Base-by-base conservation (phyloP, 2,797 vertebrate species). In the Tadarida brasiliensis region DNA sequence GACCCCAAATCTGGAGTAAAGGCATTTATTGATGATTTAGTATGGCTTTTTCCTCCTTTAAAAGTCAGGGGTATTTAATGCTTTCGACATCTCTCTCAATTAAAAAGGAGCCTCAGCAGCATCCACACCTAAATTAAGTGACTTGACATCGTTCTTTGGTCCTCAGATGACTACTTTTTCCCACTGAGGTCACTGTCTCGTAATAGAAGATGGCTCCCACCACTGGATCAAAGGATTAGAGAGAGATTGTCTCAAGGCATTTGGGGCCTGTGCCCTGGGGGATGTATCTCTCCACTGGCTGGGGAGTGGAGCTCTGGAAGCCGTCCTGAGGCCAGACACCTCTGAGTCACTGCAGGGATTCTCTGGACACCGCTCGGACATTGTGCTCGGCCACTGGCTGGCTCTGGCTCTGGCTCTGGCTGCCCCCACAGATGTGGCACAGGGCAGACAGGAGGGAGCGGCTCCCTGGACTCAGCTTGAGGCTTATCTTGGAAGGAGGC, bases 141-240 rank as follows among this genome's bases (percentile, higher is more conserved):
- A 70, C 87, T 96, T 88, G 95, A 22, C 68, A 35, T 54, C 65
- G 56, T 63, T 28, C 30, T 90, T 22, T 35, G 63, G 54, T 20
- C 49, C 59, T 71, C 0, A 1, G 35, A 57, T 85, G 86, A 88
- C 85, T 87, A 5, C n/a, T n/a, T 78, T 94, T 94, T 95, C 88
- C 95, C 97, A 94, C 51, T 96, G 96, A 93, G 77, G 83, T 97
- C 96, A 97, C 77, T 19, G 47, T 92, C 92, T 82, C 63, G 94
- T 96, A 92, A 95, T 97, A 96, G 97, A 96, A 95, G 80, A 87
- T 91, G 92, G 92, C 89, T 97, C 95, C 96, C 68, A 59, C 82
- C 28, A 11, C 63, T 49, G 95, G 96, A 94, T 94, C 94, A 94
- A 96, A 85, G 94, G 97, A 87, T 96, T 88, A 92, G 90, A 11